Base-by-base conservation (phyloP, 2,888 invertebrate species). In the Slavum lentiscoides region DNA sequence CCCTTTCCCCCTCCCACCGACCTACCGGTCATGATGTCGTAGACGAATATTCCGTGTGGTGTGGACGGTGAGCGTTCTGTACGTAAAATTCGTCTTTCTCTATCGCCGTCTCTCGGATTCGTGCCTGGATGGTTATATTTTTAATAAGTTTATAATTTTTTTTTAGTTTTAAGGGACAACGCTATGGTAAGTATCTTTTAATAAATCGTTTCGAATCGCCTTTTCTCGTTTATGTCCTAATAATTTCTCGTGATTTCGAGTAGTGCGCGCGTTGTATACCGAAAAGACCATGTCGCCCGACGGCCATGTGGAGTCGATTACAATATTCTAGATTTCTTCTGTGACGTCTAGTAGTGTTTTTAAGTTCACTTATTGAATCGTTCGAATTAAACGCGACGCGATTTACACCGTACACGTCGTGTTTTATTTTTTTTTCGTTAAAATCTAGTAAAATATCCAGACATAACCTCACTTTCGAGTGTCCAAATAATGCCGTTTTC, bases 141-240 rank as follows among this genome's bases (percentile, higher is more conserved):
- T 80, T 64, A 23, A 2, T 72, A 39, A 39, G 17, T 64, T 58
- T 58, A 6, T 66, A 64, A 19, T 39, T 62, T 69, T 64, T 30
- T 80, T 43, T 43, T 43, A 80, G 80, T 70, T 72, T 69, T 72
- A 9, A 80, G 80, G 80, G 58, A 80, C 72, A 70, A 59, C 62
- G 70, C 55, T n/a, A 80, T 80, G 80, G 80, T 72, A 80, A 80
- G 80, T 80, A 9, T 0, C 13, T 49, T 55, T 58, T 23, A 23
- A 58, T 43, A 8, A 19, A 13, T 23, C 0, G 8, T 17, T 64
- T 49, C 53, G 15, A 55, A 9, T 53, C 5, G 2, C 15, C 8
- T 64, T 55, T 17, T n/a, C 30, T 37, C 30, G 49, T 49, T 49
- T 49, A 49, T 49, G 3, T 13, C 19, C 30, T 15, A 19, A n/a